Conservation (phyloP, 92 coral and sea anemone species). For the Porites rus region DNA sequence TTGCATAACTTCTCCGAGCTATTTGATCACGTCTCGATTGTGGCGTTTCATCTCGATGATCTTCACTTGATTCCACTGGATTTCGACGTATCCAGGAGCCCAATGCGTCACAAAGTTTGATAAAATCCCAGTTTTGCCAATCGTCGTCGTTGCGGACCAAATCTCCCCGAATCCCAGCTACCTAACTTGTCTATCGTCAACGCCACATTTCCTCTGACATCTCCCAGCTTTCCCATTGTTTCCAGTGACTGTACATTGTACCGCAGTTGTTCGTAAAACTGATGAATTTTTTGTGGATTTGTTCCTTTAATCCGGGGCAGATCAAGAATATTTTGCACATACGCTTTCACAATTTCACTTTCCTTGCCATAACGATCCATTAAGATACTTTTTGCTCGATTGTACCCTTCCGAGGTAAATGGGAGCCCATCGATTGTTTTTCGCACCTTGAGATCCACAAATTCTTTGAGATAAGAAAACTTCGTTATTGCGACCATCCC, state of each 20-base stretch:
- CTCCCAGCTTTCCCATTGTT: constrained; percentile 57
- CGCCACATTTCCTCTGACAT: constrained; percentile 49
- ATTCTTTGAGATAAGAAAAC: constrained; percentile 56
- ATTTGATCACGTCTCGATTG: constrained; percentile 21
- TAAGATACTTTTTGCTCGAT: constrained; percentile 30
- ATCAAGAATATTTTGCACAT: constrained; percentile 62
- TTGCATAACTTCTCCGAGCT: constrained; percentile 9
- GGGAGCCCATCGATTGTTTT: constrained; percentile 58
- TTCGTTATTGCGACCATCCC: constrained; percentile 37
- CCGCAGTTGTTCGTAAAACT: constrained; percentile 57
- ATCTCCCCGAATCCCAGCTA: constrained; percentile 54
- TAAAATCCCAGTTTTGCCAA: constrained; percentile 65
- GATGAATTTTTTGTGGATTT: constrained; percentile 49
- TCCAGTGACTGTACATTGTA: constrained; percentile 63
- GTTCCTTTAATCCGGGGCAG: constrained; percentile 58
- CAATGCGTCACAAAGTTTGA: constrained; percentile 45
- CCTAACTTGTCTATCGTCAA: constrained; percentile 52
- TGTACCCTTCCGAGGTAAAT: constrained; percentile 53
- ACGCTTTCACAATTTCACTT: constrained; percentile 61
- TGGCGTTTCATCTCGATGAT: constrained; percentile 18
- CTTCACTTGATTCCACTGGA: constrained; percentile 35
- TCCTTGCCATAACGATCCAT: constrained; percentile 46
- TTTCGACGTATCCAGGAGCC: constrained; percentile 53
- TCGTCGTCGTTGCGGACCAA: constrained; percentile 58
- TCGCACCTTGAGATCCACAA: constrained; percentile 39